Percentiles rank a stretch among this genome's conserved stretches.
Evolutionary conservation across 2,797 vertebrate genomes (phyloP).

Genomic region (Sternarchorhynchus goeldii): DNA sequence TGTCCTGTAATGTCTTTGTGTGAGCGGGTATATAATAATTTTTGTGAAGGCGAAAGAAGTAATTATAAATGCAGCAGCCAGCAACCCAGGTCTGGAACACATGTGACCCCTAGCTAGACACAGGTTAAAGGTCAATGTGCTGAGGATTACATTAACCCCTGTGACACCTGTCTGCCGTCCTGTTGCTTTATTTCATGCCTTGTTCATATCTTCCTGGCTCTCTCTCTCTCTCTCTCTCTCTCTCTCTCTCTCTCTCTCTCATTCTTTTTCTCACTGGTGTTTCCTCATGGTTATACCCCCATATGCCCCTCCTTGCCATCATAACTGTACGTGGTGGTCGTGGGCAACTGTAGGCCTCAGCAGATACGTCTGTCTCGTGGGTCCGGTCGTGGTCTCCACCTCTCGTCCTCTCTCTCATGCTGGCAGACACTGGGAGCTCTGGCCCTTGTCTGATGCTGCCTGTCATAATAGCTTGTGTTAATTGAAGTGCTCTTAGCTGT

Average conservation of each 20-base stretch:
- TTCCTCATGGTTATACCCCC: slow-evolving; percentile 29
- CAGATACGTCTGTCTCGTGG: slow-evolving; percentile 26
- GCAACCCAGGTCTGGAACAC: slow-evolving; percentile 28
- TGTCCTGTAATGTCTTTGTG: not conserved
- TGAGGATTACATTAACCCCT: slow-evolving; percentile 57
- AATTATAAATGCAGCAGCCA: slow-evolving; percentile 22
- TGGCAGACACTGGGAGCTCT: slow-evolving; percentile 51
- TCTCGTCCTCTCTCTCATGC: slow-evolving; percentile 69
- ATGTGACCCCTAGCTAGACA: slow-evolving; percentile 47
- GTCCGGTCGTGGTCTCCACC: slow-evolving; percentile 52
- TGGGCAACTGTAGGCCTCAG: slow-evolving; percentile 24
- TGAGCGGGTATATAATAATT: not conserved
- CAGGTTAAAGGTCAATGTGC: slow-evolving; percentile 54
- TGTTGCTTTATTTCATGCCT: slow-evolving; percentile 42
- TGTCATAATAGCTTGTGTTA: slow-evolving; percentile 74
- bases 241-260: slow-evolving; percentile 38
- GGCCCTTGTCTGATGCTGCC: slow-evolving; percentile 46
- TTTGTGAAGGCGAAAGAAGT: slow-evolving; percentile 5
- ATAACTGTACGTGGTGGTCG: slow-evolving; percentile 1
- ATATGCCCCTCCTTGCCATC: slow-evolving; percentile 43
- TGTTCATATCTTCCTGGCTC: slow-evolving; percentile 30
- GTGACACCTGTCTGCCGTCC: slow-evolving; percentile 21
- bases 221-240: slow-evolving; percentile 37
- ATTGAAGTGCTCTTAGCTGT: slow-evolving; percentile 75
- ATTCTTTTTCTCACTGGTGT: slow-evolving; percentile 28